Base-by-base conservation (phyloP, 2,113 vertebrate species). In the Microcebus lehilahytsara region DNA sequence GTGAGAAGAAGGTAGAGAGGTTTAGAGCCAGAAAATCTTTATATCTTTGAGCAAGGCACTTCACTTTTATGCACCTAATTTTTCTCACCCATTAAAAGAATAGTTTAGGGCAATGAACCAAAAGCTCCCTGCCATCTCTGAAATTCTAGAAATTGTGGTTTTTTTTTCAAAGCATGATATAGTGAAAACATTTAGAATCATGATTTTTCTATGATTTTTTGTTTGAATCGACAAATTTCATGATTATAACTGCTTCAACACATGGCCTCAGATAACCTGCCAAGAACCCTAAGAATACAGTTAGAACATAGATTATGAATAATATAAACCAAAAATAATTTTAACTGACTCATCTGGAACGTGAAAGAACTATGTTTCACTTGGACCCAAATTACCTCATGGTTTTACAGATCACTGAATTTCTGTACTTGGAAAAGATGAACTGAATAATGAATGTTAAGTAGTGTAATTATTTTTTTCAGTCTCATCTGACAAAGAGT, bases 351-450 rank as follows among this genome's bases (percentile, higher is more conserved):
- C 53, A 96, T 74, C 30, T 49, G 37, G 60, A 94, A 96, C 4
- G n/a, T 67, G 25, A 93, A 93, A 92, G 25, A 71, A 62, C 30
- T 34, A 94, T 51, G 8, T 87, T 95, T 96, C 11, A 62, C 30
- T 96, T 62, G 27, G 40, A 94, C 78, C 89, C 86, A 97, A 95
- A 94, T 92, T 90, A 84, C 67, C 46, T 88, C 34, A 32, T 69
- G 17, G 17, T 92, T 97, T 98, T 87, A 85, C 62, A 97, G 91
- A 88, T 95, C 85, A 95, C 25, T 46, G 42, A 84, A 96, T 81
- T 95, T 91, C 93, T 91, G 64, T 49, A 93, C 17, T 91, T 89
- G 80, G 37, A 94, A 96, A 97, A 83, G 62, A 84, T 71, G 58
- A 96, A 89, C 27, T 77, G 30, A 95, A 75, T 77, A 95, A 74